Conservation (phyloP, 2,113 vertebrate species). For the Collichthys lucidus region DNA sequence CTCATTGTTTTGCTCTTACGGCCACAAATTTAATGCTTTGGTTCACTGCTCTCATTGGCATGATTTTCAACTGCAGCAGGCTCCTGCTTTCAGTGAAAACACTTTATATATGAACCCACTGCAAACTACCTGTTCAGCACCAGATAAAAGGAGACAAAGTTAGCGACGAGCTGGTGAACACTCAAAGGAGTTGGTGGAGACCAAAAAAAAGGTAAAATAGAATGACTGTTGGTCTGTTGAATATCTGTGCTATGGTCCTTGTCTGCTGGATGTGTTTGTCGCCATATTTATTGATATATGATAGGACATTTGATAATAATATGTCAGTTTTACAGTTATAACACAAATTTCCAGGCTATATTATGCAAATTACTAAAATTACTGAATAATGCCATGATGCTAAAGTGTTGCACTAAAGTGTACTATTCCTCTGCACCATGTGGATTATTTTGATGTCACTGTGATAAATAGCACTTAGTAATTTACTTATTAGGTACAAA, state of each 20-base stretch:
- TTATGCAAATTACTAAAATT: neutral
- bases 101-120: neutral
- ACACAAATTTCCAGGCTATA: neutral
- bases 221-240: too few species aligned
- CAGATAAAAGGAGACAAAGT: neutral
- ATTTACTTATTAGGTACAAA: neutral
- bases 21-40: neutral
- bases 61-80: neutral
- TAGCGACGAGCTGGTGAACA: neutral
- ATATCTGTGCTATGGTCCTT: neutral
- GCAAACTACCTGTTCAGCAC: neutral
- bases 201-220: neutral
- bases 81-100: neutral
- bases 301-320: neutral
- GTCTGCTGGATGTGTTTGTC: neutral
- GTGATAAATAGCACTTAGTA: neutral
- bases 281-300: neutral
- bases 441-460: neutral
- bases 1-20: neutral
- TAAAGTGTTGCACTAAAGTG: neutral
- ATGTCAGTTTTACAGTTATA: neutral
- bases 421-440: neutral
- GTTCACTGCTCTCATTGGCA: neutral
- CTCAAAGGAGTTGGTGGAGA: neutral
- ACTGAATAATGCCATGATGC: neutral